phyloP scores from a whole-genome alignment of 2,797 vertebrate genomes.

The Sarcophilus harrisii region DNA sequence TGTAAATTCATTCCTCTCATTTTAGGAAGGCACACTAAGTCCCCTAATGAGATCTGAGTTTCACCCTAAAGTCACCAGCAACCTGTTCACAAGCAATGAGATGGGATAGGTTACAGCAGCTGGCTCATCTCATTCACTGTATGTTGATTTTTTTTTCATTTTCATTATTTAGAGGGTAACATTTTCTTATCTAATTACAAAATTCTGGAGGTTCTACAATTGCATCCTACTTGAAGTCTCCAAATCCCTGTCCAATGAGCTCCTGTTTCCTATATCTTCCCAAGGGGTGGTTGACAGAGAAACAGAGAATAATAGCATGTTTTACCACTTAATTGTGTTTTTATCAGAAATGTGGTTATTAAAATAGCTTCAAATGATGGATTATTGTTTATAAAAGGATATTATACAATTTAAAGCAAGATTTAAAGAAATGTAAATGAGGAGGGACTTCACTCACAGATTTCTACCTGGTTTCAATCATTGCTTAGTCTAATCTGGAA shows the following conservation, averaged over 20 bases:
- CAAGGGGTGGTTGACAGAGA: not conserved
- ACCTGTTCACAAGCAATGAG: not conserved
- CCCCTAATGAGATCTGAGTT: not conserved
- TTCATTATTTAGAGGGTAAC: not conserved
- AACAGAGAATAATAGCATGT: not conserved
- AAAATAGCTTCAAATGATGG: not conserved
- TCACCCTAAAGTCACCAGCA: not conserved
- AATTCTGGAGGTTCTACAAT: not conserved
- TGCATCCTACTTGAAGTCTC: not conserved
- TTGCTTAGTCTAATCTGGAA: conserved; percentile 52
- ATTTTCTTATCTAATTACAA: not conserved
- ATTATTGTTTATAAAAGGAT: conserved; percentile 43
- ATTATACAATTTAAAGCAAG: not conserved
- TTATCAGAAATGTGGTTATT: not conserved
- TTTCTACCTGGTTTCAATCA: conserved; percentile 60
- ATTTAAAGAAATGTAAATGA: conserved; percentile 36
- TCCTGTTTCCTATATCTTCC: not conserved
- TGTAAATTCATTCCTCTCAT: not conserved
- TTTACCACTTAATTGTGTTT: not conserved
- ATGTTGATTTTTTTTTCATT: not conserved
- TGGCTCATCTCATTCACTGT: not conserved
- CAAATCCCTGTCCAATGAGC: not conserved
- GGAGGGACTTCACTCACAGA: conserved; percentile 12
- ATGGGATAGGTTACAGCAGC: not conserved
- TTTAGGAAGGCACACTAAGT: not conserved